phyloP scores from a whole-genome alignment of 2,797 vertebrate genomes.

The Melanotaenia pygmaea region DNA sequence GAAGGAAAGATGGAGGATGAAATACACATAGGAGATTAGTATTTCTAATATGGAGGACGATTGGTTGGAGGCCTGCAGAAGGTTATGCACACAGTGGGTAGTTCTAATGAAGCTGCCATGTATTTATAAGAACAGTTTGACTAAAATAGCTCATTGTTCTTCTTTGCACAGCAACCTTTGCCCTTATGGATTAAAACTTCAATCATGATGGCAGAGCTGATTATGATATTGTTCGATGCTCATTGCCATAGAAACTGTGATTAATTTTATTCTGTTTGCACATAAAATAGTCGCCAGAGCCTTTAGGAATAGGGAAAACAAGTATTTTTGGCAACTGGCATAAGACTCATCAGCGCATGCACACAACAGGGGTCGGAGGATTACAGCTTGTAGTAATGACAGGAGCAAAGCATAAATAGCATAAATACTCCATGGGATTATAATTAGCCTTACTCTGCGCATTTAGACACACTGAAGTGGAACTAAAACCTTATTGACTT shows the following conservation, averaged over 20 bases:
- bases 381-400: conserved; percentile 72
- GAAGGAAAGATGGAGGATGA: conserved; percentile 79
- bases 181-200: conserved; percentile 49
- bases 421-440: conserved; percentile 76
- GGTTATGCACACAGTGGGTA: conserved; percentile 67
- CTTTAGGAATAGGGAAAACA: conserved; percentile 37
- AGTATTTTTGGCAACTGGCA: conserved; percentile 61
- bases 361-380: conserved; percentile 67
- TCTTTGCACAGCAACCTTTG: conserved; percentile 61
- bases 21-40: conserved; percentile 71
- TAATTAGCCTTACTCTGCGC: conserved; percentile 77
- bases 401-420: conserved; percentile 70
- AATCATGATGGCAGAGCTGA: conserved; percentile 52
- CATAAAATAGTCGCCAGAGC: conserved; percentile 39
- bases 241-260: conserved; percentile 68
- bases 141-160: conserved; percentile 72
- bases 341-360: conserved; percentile 66
- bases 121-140: conserved; percentile 57
- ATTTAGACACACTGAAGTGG: conserved; percentile 74
- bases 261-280: conserved; percentile 62
- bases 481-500: conserved; percentile 81
- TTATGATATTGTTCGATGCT: conserved; percentile 70
- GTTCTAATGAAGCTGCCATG: conserved; percentile 71
- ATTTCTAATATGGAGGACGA: conserved; percentile 64
- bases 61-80: conserved; percentile 69